A percentile compares a stretch with the other conserved stretches of the same genome.
These are phyloP conservation scores for Luehdorfia chinensis DNA, from an alignment of 1,140 invertebrate genomes.

Conservation along the genomic window DNA sequence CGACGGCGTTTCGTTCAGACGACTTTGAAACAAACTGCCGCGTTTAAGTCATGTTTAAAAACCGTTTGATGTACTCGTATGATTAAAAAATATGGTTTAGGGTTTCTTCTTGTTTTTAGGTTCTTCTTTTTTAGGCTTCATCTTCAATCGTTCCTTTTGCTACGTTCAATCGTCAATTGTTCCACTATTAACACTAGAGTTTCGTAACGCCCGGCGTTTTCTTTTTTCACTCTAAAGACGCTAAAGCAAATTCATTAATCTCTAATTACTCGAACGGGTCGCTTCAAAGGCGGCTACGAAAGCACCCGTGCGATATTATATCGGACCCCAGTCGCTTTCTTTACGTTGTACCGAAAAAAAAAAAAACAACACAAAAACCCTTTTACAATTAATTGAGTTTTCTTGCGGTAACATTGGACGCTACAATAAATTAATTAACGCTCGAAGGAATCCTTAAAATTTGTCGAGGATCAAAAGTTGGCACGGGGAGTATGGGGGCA, in stretches of 20 bases:
- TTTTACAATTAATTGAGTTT: constrained; percentile 77
- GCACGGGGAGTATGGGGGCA: constrained; percentile 37
- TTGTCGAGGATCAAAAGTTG: constrained; percentile 74
- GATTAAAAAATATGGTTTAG: no score
- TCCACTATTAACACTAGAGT: constrained; percentile 4
- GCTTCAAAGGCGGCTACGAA: constrained; percentile 27
- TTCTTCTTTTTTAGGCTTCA: no score
- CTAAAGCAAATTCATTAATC: constrained; percentile 42
- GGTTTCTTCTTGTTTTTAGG: no score
- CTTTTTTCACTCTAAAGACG: constrained; percentile 3
- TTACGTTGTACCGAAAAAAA: constrained; percentile 65
- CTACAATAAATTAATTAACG: constrained; percentile 77
- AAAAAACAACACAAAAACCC: constrained; percentile 75
- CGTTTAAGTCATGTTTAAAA: no score
- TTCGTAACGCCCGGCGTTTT: background rate
- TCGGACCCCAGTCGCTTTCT: constrained; percentile 34
- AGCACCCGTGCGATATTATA: constrained; percentile 42
- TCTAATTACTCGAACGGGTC: constrained; percentile 64
- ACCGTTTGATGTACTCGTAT: no score
- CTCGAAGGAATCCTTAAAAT: constrained; percentile 75
- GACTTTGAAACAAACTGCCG: no score
- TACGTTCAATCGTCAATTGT: no score
- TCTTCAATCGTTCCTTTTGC: no score
- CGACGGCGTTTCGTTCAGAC: no score
- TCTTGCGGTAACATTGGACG: constrained; percentile 71